These are phyloP conservation scores for Oryzaephilus surinamensis DNA, from an alignment of 1,140 invertebrate species.

Conservation along the genomic window DNA sequence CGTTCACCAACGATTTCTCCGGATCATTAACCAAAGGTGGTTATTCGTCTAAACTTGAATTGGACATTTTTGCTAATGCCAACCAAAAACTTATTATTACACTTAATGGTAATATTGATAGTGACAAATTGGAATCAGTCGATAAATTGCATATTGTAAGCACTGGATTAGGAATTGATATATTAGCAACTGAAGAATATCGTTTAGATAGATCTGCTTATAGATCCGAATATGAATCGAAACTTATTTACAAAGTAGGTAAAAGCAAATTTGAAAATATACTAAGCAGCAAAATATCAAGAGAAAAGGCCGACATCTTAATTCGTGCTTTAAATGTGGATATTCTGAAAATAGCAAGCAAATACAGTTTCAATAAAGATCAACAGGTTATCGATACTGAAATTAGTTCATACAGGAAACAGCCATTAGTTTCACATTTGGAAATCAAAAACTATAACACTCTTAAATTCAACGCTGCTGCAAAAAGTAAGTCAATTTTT, in stretches of 20 bases:
- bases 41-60: constrained; percentile 5
- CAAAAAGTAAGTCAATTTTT: constrained; percentile 47
- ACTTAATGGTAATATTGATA: neutral
- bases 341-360: constrained; percentile 40
- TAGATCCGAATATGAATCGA: constrained; percentile 1
- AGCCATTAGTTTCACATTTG: constrained; percentile 37
- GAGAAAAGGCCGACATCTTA: constrained; percentile 36
- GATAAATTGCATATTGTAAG: neutral
- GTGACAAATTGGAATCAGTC: neutral
- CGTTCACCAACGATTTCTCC: constrained; percentile 37
- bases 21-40: constrained; percentile 33
- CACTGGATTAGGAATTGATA: neutral
- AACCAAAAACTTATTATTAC: constrained; percentile 45
- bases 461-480: constrained; percentile 40
- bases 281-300: no score
- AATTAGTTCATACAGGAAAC: constrained; percentile 39
- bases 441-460: constrained; percentile 46
- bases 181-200: constrained; percentile 11
- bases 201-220: constrained; percentile 22
- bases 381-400: constrained; percentile 41
- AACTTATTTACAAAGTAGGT: constrained; percentile 3
- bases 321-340: constrained; percentile 43
- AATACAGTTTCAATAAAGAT: constrained; percentile 38
- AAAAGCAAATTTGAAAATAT: constrained; percentile 28
- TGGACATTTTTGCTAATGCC: constrained; percentile 53